Conservation (phyloP, 2,113 vertebrate species). For the Gavia stellata region DNA sequence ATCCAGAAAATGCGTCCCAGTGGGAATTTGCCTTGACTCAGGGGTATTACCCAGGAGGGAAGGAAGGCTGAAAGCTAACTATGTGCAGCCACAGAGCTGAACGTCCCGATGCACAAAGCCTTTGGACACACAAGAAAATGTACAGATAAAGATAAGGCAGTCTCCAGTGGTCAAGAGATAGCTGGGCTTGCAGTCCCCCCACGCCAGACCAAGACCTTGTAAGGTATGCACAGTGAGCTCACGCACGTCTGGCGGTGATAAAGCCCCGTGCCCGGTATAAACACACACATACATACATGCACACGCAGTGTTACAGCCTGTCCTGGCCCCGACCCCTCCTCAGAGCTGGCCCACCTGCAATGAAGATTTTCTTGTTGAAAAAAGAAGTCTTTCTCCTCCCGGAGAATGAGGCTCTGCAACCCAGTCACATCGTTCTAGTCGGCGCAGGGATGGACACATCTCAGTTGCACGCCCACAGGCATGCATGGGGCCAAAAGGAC, state of each 20-base stretch:
- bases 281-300: not conserved
- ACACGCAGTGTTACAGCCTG: not conserved
- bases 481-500: not conserved
- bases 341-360: not conserved
- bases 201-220: not conserved
- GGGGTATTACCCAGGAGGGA: not conserved
- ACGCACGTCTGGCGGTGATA: not conserved
- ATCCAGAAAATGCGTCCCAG: not conserved
- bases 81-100: not conserved
- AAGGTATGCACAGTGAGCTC: not conserved
- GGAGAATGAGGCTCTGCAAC: not conserved
- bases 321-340: not conserved
- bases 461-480: not conserved
- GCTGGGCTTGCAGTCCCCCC: not conserved
- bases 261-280: not conserved
- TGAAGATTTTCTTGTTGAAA: no score
- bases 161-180: not conserved
- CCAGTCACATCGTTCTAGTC: not conserved
- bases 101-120: fast-evolving
- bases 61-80: not conserved
- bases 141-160: not conserved
- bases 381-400: not conserved
- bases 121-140: not conserved
- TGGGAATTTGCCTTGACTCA: not conserved
- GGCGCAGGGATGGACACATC: not conserved